These are phyloP conservation scores for Odontamblyopus rebecca DNA, from an alignment of 2,797 vertebrate genomes.

Conservation along the genomic window DNA sequence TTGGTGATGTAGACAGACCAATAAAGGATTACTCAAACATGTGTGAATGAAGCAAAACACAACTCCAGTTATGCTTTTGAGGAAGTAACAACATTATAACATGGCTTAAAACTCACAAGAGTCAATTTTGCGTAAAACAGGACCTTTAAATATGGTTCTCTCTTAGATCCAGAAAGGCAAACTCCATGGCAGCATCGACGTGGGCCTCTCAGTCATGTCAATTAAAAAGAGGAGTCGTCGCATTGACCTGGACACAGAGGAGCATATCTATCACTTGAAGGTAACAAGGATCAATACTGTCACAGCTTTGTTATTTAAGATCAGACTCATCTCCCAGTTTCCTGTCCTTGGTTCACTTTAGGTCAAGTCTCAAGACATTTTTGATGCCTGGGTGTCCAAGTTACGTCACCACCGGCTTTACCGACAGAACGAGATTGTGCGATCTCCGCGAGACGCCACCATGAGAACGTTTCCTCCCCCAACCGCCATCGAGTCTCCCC, in stretches of 20 bases:
- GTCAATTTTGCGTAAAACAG: too few species aligned
- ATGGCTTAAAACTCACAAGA: too few species aligned
- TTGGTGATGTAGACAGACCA: too few species aligned
- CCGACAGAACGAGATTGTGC: conserved; percentile 97
- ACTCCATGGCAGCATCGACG: conserved; percentile 96
- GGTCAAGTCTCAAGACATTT: conserved; percentile 98
- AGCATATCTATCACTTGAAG: conserved; percentile 99
- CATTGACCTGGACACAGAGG: conserved; percentile 97
- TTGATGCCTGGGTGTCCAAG: conserved; percentile 96
- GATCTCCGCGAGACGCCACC: conserved; percentile 91
- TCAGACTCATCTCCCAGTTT: background rate
- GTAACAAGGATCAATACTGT: conserved; percentile 66
- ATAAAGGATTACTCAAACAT: too few species aligned
- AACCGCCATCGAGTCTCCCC: conserved; percentile 86
- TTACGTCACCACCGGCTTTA: conserved; percentile 93
- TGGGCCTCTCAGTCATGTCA: conserved; percentile 98
- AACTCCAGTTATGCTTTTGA: too few species aligned
- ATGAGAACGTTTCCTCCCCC: conserved; percentile 90
- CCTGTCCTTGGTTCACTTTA: conserved; percentile 44
- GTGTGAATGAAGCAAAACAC: too few species aligned
- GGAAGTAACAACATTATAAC: too few species aligned
- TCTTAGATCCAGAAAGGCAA: conserved; percentile 97
- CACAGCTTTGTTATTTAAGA: background rate
- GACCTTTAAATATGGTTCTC: background rate
- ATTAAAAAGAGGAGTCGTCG: conserved; percentile 97